Conservation (phyloP, 2,113 vertebrate genomes). For the Mastomys coucha region DNA sequence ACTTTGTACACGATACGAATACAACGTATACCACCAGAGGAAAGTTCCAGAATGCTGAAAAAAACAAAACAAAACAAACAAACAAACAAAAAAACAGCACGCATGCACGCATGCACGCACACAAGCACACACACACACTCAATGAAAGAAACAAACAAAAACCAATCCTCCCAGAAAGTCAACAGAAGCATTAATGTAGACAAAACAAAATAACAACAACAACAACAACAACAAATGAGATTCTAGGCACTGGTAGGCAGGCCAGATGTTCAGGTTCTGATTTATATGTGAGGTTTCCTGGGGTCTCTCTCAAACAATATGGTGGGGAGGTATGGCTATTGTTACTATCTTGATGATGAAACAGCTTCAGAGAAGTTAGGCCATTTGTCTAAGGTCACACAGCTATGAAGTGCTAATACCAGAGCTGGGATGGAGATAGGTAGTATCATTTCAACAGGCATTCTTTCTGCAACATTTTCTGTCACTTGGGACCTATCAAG, state of each 20-base stretch:
- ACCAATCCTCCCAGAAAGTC: not conserved
- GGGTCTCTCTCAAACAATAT: not conserved
- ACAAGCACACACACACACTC: too few species aligned
- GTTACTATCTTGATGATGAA: not conserved
- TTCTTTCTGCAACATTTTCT: not conserved
- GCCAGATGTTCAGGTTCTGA: not conserved
- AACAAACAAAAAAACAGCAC: too few species aligned
- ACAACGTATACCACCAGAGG: not conserved
- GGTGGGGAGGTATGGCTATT: not conserved
- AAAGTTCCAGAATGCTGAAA: not conserved
- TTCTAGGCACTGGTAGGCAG: not conserved
- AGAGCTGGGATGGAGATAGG: too few species aligned
- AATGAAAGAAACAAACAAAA: too few species aligned
- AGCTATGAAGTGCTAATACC: not conserved
- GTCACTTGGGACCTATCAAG: not conserved
- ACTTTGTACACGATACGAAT: not conserved
- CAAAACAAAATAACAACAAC: too few species aligned
- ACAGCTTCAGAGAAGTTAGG: not conserved
- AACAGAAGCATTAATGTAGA: not conserved
- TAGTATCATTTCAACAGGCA: too few species aligned
- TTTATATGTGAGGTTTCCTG: not conserved
- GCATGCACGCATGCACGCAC: too few species aligned
- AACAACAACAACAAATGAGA: too few species aligned
- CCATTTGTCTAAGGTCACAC: not conserved
- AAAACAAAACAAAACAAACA: not conserved